A percentile compares a stretch with the other conserved stretches of the same genome.
These are phyloP conservation scores for Patella depressa DNA, from an alignment of 2,888 invertebrate species.

Conservation along the genomic window DNA sequence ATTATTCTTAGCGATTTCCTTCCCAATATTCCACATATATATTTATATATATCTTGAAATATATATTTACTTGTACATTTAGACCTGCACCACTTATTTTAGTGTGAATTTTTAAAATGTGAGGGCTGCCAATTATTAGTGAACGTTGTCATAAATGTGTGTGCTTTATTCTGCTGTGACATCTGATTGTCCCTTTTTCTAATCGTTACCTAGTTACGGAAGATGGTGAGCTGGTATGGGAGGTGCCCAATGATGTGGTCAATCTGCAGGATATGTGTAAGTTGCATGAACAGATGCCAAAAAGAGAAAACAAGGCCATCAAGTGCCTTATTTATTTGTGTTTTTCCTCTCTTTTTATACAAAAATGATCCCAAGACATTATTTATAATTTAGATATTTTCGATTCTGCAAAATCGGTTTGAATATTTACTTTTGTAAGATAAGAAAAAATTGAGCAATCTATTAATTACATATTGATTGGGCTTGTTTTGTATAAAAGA, in stretches of 20 bases:
- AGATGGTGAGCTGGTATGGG: slow-evolving; percentile 62
- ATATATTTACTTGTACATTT: neutral
- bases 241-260: slow-evolving; percentile 56
- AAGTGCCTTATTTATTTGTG: slow-evolving; percentile 12
- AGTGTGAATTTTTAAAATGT: slow-evolving; percentile 11
- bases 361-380: neutral
- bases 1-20: neutral
- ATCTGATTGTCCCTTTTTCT: slow-evolving; percentile 55
- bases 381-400: too few species aligned
- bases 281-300: slow-evolving; percentile 34
- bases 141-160: slow-evolving; percentile 31
- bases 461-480: too few species aligned
- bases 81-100: slow-evolving; percentile 9
- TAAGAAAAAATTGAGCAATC: too few species aligned
- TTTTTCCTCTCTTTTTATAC: neutral
- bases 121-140: slow-evolving; percentile 6
- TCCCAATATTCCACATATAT: neutral
- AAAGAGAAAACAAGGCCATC: slow-evolving; percentile 19
- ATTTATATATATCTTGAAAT: neutral
- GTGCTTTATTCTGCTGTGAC: slow-evolving; percentile 56
- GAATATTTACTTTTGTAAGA: too few species aligned
- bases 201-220: slow-evolving; percentile 54
- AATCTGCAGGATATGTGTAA: slow-evolving; percentile 63
- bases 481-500: too few species aligned
- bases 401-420: too few species aligned